phyloP scores from a whole-genome alignment of 1,140 invertebrate species.

The Camponotus floridanus region DNA sequence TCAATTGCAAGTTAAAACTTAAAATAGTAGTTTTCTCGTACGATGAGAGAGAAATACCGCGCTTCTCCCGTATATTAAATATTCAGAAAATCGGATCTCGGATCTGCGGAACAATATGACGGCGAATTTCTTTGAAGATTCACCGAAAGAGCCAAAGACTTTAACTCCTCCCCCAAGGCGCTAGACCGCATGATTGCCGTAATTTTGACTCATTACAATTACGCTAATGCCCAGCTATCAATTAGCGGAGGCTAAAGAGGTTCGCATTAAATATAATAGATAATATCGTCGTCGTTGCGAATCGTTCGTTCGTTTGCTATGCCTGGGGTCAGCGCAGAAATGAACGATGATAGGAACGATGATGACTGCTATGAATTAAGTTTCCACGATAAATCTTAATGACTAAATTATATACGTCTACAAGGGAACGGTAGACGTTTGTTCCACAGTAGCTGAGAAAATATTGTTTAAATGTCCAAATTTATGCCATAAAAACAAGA shows the following conservation, averaged over 20 bases:
- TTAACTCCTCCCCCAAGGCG: constrained; percentile 72
- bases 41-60: constrained; percentile 3
- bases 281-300: constrained; percentile 82
- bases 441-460: neutral
- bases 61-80: constrained; percentile 8
- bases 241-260: constrained; percentile 83
- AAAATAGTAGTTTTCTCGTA: constrained; percentile 12
- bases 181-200: constrained; percentile 82
- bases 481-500: neutral
- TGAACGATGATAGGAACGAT: constrained; percentile 68
- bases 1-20: no score
- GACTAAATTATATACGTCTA: constrained; percentile 66
- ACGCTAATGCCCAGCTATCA: constrained; percentile 84
- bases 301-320: constrained; percentile 67
- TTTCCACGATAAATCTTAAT: constrained; percentile 71
- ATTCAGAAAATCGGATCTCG: constrained; percentile 22
- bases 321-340: constrained; percentile 52
- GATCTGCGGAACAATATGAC: constrained; percentile 43
- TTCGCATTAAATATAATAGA: constrained; percentile 81
- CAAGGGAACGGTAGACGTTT: neutral
- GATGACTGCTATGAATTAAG: constrained; percentile 67
- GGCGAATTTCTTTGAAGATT: constrained; percentile 72
- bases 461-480: constrained; percentile 15
- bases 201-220: constrained; percentile 85
- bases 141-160: constrained; percentile 63